phyloP scores from a whole-genome alignment of 2,113 vertebrate genomes.

The Esox niger region DNA sequence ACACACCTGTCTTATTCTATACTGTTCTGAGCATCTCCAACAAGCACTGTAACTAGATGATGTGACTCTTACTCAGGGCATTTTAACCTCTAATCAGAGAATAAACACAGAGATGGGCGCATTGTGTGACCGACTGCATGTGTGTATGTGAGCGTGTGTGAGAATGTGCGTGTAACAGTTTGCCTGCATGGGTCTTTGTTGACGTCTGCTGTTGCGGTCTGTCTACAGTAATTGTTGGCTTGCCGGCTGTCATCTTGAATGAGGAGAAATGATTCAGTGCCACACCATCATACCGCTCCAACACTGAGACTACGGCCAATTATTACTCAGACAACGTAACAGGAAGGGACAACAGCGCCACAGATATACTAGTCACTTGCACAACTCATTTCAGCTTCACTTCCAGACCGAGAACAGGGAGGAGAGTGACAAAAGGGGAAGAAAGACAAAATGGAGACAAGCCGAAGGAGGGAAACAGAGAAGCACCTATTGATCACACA shows the following conservation, averaged over 20 bases:
- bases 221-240: constrained; percentile 43
- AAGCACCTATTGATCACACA: no score
- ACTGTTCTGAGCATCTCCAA: constrained; percentile 26
- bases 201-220: neutral
- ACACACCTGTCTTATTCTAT: constrained; percentile 15
- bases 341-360: neutral
- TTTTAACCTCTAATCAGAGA: no score
- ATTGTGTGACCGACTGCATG: constrained; percentile 4
- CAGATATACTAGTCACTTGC: neutral
- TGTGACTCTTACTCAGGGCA: no score
- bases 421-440: neutral
- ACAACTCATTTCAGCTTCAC: neutral
- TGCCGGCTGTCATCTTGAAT: constrained; percentile 33
- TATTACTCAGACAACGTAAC: constrained; percentile 40
- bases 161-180: constrained; percentile 9
- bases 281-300: constrained; percentile 7
- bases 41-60: no score
- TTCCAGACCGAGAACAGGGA: neutral
- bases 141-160: constrained; percentile 16
- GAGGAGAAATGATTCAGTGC: constrained; percentile 58
- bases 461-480: neutral
- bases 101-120: no score
- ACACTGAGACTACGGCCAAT: constrained; percentile 35
- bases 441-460: neutral
- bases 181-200: neutral